Evolutionary conservation across 2,797 vertebrate species (phyloP), one percentile per base, ranked within the genome.

Genomic region (Dryobates pubescens): DNA sequence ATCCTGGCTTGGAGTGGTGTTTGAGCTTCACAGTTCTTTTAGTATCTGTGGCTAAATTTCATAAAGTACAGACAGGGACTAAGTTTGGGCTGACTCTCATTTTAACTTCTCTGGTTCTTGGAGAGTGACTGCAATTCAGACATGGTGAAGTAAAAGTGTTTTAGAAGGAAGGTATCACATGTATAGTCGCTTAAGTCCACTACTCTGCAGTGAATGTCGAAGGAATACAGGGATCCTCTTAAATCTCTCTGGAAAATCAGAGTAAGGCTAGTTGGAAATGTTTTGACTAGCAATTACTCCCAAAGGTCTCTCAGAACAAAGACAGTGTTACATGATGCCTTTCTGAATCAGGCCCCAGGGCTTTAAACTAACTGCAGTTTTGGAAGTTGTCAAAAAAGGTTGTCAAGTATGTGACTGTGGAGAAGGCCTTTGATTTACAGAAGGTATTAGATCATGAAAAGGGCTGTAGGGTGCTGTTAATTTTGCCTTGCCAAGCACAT

Each of bases 371-470:
- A 93, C 92, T 95, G 91, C 82, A 95, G 18, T 94, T 92, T 94
- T 97, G 96, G 96, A 96, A 95, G 88, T 94, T 95, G 94, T 97
- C 91, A 97, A 88, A 93, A 96, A 93, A 82, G 74, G 88, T 94
- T 97, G 96, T 96, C 76, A 95, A 94, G 93, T 73, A 94, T 87
- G 69, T 92, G 94, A 94, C 93, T 97, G 95, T 95, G 96, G 93
- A 96, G 92, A 96, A 97, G 92, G 86, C 78, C 90, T 94, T 96
- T 96, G 91, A 95, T 95, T 97, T 94, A 95, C 73, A 68, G n/a
- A 93, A 93, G 93, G 95, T 96, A 95, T 96, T 97, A 94, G 90
- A 94, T 97, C 38, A 95, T 91, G 80, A 94, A 95, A 95, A 96
- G 94, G 82, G 91, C 86, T 93, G 80, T 86, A 81, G 93, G 87